Evolutionary conservation across 2,797 vertebrate genomes (phyloP).

Genomic region (Leptatherina wallacei): DNA sequence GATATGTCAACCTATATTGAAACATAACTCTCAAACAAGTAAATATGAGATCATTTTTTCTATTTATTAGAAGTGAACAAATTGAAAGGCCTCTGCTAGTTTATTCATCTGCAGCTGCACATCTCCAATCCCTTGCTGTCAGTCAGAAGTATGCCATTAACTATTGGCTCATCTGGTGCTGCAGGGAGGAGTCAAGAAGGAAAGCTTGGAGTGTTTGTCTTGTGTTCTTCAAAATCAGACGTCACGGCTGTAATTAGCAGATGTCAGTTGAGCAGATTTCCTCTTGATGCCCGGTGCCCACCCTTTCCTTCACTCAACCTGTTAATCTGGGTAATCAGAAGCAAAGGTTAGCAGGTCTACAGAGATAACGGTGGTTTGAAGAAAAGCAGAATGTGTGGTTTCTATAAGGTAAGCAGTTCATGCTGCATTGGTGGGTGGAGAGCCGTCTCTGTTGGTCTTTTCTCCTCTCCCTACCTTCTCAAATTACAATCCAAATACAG

Average conservation of each 20-base stretch:
- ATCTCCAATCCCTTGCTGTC: constrained; percentile 34
- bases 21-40: background rate
- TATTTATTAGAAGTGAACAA: background rate
- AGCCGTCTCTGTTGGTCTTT: constrained; percentile 35
- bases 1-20: background rate
- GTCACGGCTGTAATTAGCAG: constrained; percentile 5
- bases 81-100: background rate
- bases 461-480: constrained; percentile 52
- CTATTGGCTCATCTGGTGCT: constrained; percentile 47
- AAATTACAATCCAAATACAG: constrained; percentile 66
- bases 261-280: constrained; percentile 3
- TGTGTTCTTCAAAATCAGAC: constrained; percentile 36
- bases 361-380: constrained; percentile 14
- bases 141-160: constrained; percentile 6
- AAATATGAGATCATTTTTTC: background rate
- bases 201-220: constrained; percentile 8
- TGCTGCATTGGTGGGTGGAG: constrained; percentile 41
- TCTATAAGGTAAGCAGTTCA: constrained; percentile 19
- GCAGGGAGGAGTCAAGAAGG: constrained; percentile 49
- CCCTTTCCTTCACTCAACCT: constrained; percentile 6
- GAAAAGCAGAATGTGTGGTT: constrained; percentile 22
- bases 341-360: constrained; percentile 16
- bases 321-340: constrained; percentile 34
- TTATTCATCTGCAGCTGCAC: background rate
- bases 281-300: constrained; percentile 13